These are phyloP conservation scores for Petromus typicus DNA, from an alignment of 2,113 vertebrate species.

Conservation along the genomic window DNA sequence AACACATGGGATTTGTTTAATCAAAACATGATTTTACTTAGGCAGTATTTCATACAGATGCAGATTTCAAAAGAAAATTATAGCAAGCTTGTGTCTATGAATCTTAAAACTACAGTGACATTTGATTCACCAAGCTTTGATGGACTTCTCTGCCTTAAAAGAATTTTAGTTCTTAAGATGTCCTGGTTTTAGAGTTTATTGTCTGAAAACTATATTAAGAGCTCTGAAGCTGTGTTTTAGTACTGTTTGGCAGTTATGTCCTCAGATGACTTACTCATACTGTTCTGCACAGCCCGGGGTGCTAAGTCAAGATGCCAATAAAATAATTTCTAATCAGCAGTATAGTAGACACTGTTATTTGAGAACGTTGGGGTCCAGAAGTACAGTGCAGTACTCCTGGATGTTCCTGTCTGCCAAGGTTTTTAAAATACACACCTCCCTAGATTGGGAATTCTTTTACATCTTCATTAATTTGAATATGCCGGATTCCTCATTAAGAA, in stretches of 20 bases:
- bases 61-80: background rate
- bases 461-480: constrained; percentile 44
- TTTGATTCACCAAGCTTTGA: constrained; percentile 32
- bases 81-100: constrained; percentile 4
- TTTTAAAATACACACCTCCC: background rate
- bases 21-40: background rate
- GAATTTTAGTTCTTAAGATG: constrained; percentile 26
- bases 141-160: constrained; percentile 46
- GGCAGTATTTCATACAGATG: background rate
- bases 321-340: constrained; percentile 39
- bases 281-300: background rate
- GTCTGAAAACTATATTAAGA: background rate
- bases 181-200: constrained; percentile 22
- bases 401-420: background rate
- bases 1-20: background rate
- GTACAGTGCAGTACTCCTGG: background rate
- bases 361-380: constrained; percentile 13
- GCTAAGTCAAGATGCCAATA: background rate
- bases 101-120: background rate
- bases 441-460: background rate
- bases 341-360: background rate
- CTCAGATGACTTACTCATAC: background rate
- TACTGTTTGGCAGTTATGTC: constrained; percentile 26
- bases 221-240: constrained; percentile 50
- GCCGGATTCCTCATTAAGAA: background rate